Evolutionary conservation across 2,797 vertebrate species (phyloP), one percentile per base, ranked within the genome.

Genomic region (Pangasius sanitwongsei): DNA sequence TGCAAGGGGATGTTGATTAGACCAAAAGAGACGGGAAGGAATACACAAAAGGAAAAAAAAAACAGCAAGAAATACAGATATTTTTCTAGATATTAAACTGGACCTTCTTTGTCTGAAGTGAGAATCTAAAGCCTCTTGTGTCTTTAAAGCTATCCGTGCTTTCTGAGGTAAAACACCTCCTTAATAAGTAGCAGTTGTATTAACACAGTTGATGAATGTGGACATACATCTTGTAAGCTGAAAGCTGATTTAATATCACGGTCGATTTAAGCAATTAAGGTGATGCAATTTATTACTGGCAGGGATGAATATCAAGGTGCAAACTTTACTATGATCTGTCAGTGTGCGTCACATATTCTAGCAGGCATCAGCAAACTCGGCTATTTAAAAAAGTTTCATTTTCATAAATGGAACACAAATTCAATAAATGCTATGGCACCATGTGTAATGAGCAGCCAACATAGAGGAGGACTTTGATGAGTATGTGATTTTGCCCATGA

Each of bases 51-150:
- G 0, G 12, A 15, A 75, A 48, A 12, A 25, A 75, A 48, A 12
- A 25, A 23, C 23, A 11, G 41, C 59, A 78, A 84, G 86, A 87
- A 34, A 78, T 67, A 48, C 63, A 41, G 65, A 78, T 15, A 81
- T 90, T 74, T 88, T 74, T 85, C 83, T 89, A 55, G 83, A 89
- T 90, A 87, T 63, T 69, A 86, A 92, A 83, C 89, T 74, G 59
- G 61, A 18, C 75, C 65, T 88, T 92, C 85, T 91, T 57, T 75
- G 90, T 91, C 92, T 91, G 88, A 92, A 91, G 78, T 69, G 80
- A 85, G 86, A 91, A 92, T 59, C 57, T 31, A 59, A 88, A 44
- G 53, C 31, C n/a, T 90, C 16, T 53, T 44, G 65, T 18, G 70
- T 78, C 28, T 53, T 74, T 72, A 37, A 72, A 34, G 41, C 25